These are phyloP conservation scores for Phalanger gymnotis DNA, from an alignment of 2,797 vertebrate genomes.

Conservation along the genomic window DNA sequence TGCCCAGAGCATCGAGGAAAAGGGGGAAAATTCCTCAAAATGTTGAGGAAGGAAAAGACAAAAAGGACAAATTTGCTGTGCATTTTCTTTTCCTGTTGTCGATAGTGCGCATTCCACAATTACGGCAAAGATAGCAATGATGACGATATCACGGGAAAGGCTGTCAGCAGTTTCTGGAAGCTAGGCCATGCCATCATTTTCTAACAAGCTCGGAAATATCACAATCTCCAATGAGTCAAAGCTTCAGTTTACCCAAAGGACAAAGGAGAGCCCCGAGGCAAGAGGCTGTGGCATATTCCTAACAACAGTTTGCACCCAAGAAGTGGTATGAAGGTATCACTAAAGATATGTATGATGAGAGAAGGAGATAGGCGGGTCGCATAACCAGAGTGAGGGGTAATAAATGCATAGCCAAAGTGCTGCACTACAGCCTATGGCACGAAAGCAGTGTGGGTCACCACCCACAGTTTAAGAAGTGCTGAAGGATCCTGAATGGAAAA, in stretches of 20 bases:
- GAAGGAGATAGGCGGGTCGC: not conserved
- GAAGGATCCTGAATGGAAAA: no score
- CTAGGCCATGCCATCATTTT: slow-evolving; percentile 19
- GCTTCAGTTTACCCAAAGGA: not conserved
- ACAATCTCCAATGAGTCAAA: not conserved
- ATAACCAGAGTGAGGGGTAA: not conserved
- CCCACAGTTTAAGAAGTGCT: no score
- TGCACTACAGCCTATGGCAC: not conserved
- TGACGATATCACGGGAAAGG: slow-evolving; percentile 19
- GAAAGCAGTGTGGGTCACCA: not conserved
- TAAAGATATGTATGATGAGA: not conserved
- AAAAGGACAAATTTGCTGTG: not conserved
- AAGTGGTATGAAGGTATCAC: not conserved
- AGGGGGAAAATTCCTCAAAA: slow-evolving; percentile 49
- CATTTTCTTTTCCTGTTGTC: slow-evolving; percentile 29
- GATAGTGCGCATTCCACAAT: slow-evolving; percentile 7
- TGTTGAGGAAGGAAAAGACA: not conserved
- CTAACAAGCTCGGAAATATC: not conserved
- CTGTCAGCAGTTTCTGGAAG: slow-evolving; percentile 45
- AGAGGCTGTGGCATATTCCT: not conserved
- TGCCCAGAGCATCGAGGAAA: slow-evolving; percentile 65
- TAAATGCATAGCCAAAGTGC: not conserved
- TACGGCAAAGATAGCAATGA: fast-evolving
- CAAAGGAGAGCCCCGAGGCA: not conserved
- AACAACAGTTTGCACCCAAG: not conserved